phyloP scores from a whole-genome alignment of 64 coral and sea anemone genomes.

The Montipora sp. region DNA sequence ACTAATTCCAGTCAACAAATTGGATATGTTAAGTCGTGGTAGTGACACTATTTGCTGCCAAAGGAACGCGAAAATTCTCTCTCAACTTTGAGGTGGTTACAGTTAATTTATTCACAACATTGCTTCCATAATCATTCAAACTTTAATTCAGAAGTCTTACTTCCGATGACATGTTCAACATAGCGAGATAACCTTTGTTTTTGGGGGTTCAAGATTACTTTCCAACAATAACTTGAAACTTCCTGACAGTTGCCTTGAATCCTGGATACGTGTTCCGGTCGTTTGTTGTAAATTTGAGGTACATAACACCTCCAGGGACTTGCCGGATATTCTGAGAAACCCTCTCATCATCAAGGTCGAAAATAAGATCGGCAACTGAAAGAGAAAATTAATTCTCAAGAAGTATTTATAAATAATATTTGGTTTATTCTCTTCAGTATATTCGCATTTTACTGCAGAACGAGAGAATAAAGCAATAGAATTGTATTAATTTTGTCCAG shows the following conservation, averaged over 20 bases:
- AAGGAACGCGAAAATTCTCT: no score
- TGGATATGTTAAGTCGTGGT: no score
- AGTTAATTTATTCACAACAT: slow-evolving; percentile 3
- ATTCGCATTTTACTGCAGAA: no score
- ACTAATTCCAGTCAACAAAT: no score
- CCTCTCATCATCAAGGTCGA: slow-evolving; percentile 72
- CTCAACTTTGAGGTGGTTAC: no score
- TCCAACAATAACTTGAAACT: slow-evolving; percentile 63
- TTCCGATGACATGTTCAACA: not conserved
- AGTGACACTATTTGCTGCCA: no score
- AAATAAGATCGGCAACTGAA: slow-evolving; percentile 56
- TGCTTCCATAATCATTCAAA: not conserved
- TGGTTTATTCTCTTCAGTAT: no score
- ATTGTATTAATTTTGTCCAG: not conserved
- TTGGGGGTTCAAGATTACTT: not conserved
- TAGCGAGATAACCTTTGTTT: not conserved
- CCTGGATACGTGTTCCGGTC: slow-evolving; percentile 36
- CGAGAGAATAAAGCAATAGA: not conserved
- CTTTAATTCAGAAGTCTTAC: not conserved
- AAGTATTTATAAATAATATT: no score
- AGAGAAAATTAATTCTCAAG: not conserved
- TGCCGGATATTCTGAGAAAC: not conserved
- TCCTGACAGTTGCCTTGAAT: slow-evolving; percentile 66
- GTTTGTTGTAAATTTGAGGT: slow-evolving; percentile 79
- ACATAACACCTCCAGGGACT: slow-evolving; percentile 48